phyloP scores from a whole-genome alignment of 2,113 vertebrate species.

The Lophius piscatorius region DNA sequence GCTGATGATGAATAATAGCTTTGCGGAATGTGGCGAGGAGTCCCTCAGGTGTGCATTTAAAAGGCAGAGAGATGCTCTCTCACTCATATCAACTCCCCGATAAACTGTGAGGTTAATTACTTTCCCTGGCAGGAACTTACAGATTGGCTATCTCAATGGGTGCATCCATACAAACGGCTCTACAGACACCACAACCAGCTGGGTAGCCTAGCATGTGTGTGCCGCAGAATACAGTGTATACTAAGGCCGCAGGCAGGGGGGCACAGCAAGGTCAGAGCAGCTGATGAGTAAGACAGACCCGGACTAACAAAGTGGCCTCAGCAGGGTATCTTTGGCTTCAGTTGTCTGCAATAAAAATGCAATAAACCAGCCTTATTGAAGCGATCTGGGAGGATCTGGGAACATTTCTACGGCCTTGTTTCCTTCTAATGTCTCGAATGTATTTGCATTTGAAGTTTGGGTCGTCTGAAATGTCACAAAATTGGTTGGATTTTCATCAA shows the following conservation, averaged over 20 bases:
- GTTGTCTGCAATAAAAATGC: not conserved
- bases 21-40: slow-evolving; percentile 24
- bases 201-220: slow-evolving; percentile 17
- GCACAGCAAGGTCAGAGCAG: slow-evolving; percentile 27
- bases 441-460: not conserved
- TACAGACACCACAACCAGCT: slow-evolving; percentile 38
- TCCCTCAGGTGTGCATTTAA: slow-evolving; percentile 66
- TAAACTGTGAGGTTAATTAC: slow-evolving; percentile 69
- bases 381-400: not conserved
- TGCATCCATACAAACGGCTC: slow-evolving; percentile 68
- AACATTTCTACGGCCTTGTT: not conserved
- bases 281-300: slow-evolving; percentile 36
- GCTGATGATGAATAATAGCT: slow-evolving; percentile 59
- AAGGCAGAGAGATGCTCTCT: slow-evolving; percentile 41
- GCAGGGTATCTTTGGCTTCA: not conserved
- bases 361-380: not conserved
- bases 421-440: not conserved
- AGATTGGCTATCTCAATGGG: slow-evolving; percentile 67
- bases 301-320: slow-evolving; percentile 21
- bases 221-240: slow-evolving; percentile 15
- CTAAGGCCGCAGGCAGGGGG: slow-evolving; percentile 19
- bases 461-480: not conserved
- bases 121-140: slow-evolving; percentile 62
- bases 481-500: not conserved
- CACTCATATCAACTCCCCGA: slow-evolving; percentile 55